Evolutionary conservation across 2,888 invertebrate species (phyloP).

Genomic region (Podabrus alpinus): DNA sequence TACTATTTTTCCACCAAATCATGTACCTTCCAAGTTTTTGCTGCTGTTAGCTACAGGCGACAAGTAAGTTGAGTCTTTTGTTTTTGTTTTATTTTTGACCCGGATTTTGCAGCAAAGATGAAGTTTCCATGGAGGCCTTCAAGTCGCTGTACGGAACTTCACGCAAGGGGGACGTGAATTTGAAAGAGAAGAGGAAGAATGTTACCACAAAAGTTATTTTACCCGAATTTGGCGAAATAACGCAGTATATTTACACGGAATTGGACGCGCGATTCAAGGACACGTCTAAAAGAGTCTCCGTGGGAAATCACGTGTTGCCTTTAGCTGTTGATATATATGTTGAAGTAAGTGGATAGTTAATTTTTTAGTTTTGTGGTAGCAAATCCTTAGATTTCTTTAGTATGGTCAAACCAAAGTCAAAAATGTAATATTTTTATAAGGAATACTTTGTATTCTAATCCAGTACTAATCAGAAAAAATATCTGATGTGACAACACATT

Average conservation of each 20-base stretch:
- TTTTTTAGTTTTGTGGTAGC: too few relatives aligned
- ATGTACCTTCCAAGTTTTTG: constrained; percentile 81
- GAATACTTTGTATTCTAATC: too few relatives aligned
- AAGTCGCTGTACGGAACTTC: constrained; percentile 76
- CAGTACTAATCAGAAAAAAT: too few relatives aligned
- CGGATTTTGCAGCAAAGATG: constrained; percentile 67
- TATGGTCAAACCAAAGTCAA: too few relatives aligned
- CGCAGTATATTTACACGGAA: constrained; percentile 72
- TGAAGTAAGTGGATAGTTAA: constrained; percentile 61
- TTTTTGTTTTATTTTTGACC: neutral
- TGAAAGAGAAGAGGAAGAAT: constrained; percentile 40
- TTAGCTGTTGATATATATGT: constrained; percentile 73
- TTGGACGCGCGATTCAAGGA: constrained; percentile 66
- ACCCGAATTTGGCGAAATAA: constrained; percentile 75
- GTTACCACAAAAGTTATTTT: constrained; percentile 56
- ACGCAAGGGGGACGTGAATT: constrained; percentile 60
- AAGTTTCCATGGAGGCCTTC: constrained; percentile 73
- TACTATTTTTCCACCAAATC: constrained; percentile 79
- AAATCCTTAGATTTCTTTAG: too few relatives aligned
- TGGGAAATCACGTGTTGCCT: constrained; percentile 71
- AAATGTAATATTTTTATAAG: too few relatives aligned
- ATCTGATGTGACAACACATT: too few relatives aligned
- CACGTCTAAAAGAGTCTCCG: constrained; percentile 62
- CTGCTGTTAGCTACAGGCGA: constrained; percentile 84
- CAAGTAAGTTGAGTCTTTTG: constrained; percentile 58